Evolutionary conservation across 2,797 vertebrate species (phyloP).

Genomic region (Limosa lapponica): DNA sequence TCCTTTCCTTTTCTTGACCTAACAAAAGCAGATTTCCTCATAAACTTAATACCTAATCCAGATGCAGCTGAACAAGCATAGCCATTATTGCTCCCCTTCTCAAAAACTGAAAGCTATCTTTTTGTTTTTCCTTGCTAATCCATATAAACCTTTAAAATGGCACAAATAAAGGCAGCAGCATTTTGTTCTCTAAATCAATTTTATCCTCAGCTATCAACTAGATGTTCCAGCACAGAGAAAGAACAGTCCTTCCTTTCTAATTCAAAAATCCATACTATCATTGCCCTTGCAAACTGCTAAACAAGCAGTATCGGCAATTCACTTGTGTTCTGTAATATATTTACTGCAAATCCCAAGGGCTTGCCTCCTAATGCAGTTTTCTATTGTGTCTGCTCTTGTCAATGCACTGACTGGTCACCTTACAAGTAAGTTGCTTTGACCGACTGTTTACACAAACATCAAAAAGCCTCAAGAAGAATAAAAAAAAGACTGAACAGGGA

Average conservation of each 20-base stretch:
- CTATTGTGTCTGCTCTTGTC: constrained; percentile 75
- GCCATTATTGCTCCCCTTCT: constrained; percentile 10
- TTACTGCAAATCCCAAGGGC: constrained; percentile 81
- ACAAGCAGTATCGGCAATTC: constrained; percentile 86
- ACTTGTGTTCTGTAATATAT: constrained; percentile 83
- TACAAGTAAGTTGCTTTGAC: constrained; percentile 68
- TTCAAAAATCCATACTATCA: constrained; percentile 85
- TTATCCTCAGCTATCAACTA: constrained; percentile 78
- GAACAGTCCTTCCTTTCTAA: constrained; percentile 81
- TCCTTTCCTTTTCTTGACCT: background rate
- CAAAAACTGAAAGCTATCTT: constrained; percentile 63
- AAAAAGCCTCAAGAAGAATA: constrained; percentile 42
- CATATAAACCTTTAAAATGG: constrained; percentile 73
- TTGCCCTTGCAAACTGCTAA: constrained; percentile 85
- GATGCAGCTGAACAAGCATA: constrained; percentile 41
- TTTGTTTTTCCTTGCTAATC: constrained; percentile 73
- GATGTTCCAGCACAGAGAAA: constrained; percentile 78
- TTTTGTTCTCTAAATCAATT: constrained; percentile 81
- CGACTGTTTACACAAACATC: constrained; percentile 65
- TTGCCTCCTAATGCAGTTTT: constrained; percentile 77
- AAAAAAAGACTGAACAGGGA: background rate
- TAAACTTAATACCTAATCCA: constrained; percentile 33
- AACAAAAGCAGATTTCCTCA: background rate
- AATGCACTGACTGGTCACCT: constrained; percentile 75
- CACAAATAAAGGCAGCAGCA: constrained; percentile 69